A percentile compares a stretch with the other conserved stretches of the same genome.
Conservation (phyloP, 2,888 invertebrate species). For the Heteropelma amictum region DNA sequence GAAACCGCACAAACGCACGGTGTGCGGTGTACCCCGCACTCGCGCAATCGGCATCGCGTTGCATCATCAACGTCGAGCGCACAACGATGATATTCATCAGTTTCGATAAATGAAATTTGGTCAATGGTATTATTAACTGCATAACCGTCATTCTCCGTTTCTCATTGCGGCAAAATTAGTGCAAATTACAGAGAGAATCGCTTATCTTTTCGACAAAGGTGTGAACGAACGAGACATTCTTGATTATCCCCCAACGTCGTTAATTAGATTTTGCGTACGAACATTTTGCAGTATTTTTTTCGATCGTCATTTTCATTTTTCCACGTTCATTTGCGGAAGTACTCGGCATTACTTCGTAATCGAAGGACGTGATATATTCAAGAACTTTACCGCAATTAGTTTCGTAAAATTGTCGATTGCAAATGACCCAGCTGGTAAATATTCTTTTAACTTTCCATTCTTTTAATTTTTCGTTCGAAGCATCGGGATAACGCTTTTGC, state of each 20-base stretch:
- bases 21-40: neutral
- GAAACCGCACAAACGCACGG: neutral
- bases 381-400: no score
- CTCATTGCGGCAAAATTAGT: slow-evolving; percentile 25
- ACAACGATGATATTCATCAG: slow-evolving; percentile 28
- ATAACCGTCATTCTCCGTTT: neutral
- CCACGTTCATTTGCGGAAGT: neutral
- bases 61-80: neutral
- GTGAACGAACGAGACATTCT: slow-evolving; percentile 15
- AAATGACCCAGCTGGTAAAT: no score
- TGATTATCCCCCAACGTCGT: slow-evolving; percentile 1
- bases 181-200: neutral
- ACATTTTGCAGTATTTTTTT: neutral
- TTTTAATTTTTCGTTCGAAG: neutral
- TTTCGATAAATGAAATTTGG: slow-evolving; percentile 44
- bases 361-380: no score
- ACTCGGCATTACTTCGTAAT: no score
- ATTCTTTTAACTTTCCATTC: neutral
- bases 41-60: slow-evolving; percentile 16
- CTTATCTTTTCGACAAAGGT: slow-evolving; percentile 23
- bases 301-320: neutral
- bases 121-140: slow-evolving; percentile 24
- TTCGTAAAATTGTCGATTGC: no score
- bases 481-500: neutral
- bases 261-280: slow-evolving; percentile 5